Base-by-base conservation (phyloP, 2,113 vertebrate species). In the Meriones unguiculatus region DNA sequence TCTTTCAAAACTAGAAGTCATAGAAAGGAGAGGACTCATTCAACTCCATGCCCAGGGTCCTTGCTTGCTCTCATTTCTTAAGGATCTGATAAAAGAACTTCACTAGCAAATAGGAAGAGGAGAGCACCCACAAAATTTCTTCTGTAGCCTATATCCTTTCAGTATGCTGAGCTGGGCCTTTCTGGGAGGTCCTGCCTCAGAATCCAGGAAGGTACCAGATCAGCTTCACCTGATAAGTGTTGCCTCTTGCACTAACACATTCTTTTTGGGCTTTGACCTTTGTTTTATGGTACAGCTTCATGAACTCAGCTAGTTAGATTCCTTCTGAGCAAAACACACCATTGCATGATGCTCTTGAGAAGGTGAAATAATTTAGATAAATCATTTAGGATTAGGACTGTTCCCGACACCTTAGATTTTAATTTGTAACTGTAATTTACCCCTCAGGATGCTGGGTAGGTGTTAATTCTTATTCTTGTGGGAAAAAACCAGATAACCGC, bases 1-100 rank as follows among this genome's bases (percentile, higher is more conserved):
- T 92, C 65, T 93, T 96, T 82, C 46, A 81, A 78, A 97, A 92
- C 76, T 28, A 87, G 59, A 90, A 89, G 54, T 35, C 50, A 35
- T 22, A 59, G 17, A 90, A 90, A 77, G 50, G 52, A 77, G 75
- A 7, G 2, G 70, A 76, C 18, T 86, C 12, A 12, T 64, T 73
- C 72, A 38, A 78, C 2, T 52, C 62, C 6, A 7, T 67, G 20
- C 4, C 41, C 32, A 22, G 0, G 15, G 4, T 69, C 12, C 59
- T 67, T 67, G 38, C 20, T 65, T 2, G 20, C 3, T 50, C 30
- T 76, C 8, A 7, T 38, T 86, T 93, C 18, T 69, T 64, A 52
- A 75, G 46, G 88, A 50, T 85, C 38, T 70, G 65, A 84, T 64
- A 52, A 20, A 67, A 89, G 67, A 87, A 25, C 50, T 46, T 12